Evolutionary conservation across 2,888 invertebrate species (phyloP), one percentile per base, ranked within the genome.

Genomic region (Apodemia duryi): DNA sequence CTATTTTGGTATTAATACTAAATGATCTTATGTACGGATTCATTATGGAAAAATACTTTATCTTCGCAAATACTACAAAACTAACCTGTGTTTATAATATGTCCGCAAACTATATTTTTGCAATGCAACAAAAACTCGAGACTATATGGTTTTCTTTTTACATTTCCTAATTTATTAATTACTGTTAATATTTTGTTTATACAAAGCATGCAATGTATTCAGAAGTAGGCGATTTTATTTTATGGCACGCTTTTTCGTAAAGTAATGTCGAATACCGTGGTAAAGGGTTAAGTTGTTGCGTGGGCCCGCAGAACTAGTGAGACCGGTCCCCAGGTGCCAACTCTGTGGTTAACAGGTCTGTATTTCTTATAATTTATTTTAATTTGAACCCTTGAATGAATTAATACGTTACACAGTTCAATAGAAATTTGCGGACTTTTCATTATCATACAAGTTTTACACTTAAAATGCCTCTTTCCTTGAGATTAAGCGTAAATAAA

Each of bases 241-340:
- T 11, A 60, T 60, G 13, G 35, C n/a, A 11, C 28, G 49, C 49
- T 51, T 7, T 60, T 32, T 35, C 32, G 35, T 32, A 6, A 35
- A 29, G 35, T 6, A n/a, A 35, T 60, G 13, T 72, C 69, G 71
- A 75, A 74, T 78, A 73, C 73, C 77, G 76, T 80, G 74, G 84
- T 80, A 76, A 72, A 66, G 66, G 74, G 71, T 70, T 66, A 66
- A 69, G 68, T 65, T 73, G 79, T 84, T 86, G 88, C 89, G 90
- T 91, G 89, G 89, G 90, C 83, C 29, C 75, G 78, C 76, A 76
- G 81, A 89, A 88, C 89, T 81, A 85, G 89, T 88, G 86, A 73
- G 83, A 89, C 90, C 89, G 88, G 90, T 91, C 85, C 77, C 86
- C 88, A 88, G 88, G 88, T 88, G 88, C 81, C 84, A 80, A 77